Evolutionary conservation across 2,888 invertebrate species (phyloP).

Genomic region (Amphiduros pacificus): DNA sequence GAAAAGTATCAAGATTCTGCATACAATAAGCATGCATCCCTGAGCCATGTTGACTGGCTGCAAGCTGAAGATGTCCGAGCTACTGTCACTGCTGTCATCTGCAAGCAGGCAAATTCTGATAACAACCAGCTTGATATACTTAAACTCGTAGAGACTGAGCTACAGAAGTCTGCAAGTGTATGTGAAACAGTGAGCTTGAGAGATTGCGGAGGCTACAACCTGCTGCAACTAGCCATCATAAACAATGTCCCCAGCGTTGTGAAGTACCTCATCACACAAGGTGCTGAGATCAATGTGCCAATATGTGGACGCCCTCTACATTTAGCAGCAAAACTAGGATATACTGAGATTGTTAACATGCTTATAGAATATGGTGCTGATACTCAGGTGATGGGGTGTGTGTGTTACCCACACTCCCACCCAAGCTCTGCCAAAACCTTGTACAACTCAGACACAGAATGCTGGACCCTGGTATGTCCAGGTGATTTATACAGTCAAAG

Average conservation of each 20-base stretch:
- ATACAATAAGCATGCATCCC: no score
- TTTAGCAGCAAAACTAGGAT: slow-evolving; percentile 6
- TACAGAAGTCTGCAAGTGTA: no score
- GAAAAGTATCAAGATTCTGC: no score
- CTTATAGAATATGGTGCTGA: slow-evolving; percentile 1
- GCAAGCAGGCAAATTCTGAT: no score
- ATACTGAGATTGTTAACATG: background rate
- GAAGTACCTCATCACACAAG: slow-evolving; percentile 1
- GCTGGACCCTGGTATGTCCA: background rate
- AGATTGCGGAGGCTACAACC: background rate
- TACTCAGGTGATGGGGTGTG: background rate
- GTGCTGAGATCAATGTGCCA: slow-evolving; percentile 9
- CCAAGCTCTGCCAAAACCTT: background rate
- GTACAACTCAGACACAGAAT: slow-evolving; percentile 6
- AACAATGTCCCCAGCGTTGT: background rate
- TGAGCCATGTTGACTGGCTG: no score
- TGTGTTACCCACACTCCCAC: slow-evolving; percentile 10
- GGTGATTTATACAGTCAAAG: background rate
- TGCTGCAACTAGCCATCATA: slow-evolving; percentile 9
- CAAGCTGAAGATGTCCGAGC: no score
- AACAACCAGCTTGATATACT: no score
- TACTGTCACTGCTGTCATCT: no score
- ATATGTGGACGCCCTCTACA: slow-evolving; percentile 11
- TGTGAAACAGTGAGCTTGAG: background rate
- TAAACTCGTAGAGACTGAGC: no score